Conservation (phyloP, 2,888 invertebrate species). For the Creontiades dilutus region DNA sequence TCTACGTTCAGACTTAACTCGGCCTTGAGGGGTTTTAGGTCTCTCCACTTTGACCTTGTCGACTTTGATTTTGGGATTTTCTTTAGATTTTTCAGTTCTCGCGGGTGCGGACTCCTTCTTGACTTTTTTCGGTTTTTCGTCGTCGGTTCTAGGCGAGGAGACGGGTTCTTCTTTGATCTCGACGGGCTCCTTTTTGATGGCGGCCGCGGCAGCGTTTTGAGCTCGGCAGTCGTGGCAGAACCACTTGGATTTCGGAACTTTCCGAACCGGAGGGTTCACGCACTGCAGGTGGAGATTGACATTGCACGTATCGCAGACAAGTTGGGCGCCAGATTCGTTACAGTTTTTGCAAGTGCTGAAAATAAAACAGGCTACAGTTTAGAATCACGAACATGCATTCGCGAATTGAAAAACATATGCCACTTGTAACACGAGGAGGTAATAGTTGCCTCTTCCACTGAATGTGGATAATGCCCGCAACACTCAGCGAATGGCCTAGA, state of each 20-base stretch:
- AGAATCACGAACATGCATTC: too few relatives aligned
- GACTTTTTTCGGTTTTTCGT: conserved; percentile 69
- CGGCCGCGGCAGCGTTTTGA: conserved; percentile 59
- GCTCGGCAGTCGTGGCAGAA: conserved; percentile 82
- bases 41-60: conserved; percentile 9
- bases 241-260: conserved; percentile 83
- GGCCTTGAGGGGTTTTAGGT: neutral
- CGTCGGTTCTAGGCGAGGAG: neutral
- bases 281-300: conserved; percentile 87
- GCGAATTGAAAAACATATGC: too few relatives aligned
- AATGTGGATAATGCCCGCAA: too few relatives aligned
- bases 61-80: conserved; percentile 41
- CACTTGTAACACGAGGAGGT: too few relatives aligned
- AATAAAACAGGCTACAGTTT: neutral
- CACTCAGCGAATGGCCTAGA: too few relatives aligned
- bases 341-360: conserved; percentile 82
- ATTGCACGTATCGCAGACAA: conserved; percentile 83
- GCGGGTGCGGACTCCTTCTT: conserved; percentile 60
- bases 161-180: conserved; percentile 9
- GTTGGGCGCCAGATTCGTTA: conserved; percentile 84
- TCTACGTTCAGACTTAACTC: conserved; percentile 14
- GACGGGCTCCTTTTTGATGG: conserved; percentile 36
- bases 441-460: too few relatives aligned
- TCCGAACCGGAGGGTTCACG: conserved; percentile 82
- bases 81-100: conserved; percentile 50